phyloP scores from a whole-genome alignment of 2,888 invertebrate genomes.

The Zootermopsis nevadensis region DNA sequence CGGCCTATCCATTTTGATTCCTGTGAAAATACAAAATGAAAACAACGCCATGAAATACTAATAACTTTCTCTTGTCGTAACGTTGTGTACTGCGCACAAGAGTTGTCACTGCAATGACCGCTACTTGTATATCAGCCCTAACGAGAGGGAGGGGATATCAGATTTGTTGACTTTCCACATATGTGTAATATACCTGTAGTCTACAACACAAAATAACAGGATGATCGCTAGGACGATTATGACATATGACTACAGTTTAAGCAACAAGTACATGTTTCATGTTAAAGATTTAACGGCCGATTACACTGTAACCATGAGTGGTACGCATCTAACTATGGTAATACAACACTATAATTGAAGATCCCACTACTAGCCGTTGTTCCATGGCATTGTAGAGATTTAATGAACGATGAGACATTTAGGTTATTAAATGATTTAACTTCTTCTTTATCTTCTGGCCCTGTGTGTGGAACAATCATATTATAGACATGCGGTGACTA shows the following conservation, averaged over 20 bases:
- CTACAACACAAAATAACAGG: too few relatives aligned
- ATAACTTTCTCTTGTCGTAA: too few relatives aligned
- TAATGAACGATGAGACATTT: slow-evolving; percentile 48
- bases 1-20: too few relatives aligned
- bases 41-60: too few relatives aligned
- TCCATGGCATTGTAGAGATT: slow-evolving; percentile 47
- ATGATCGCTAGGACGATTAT: neutral
- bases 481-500: slow-evolving; percentile 24
- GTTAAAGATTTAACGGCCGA: neutral
- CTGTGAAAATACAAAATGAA: too few relatives aligned
- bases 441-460: neutral
- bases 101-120: too few relatives aligned
- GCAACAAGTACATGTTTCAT: neutral
- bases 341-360: slow-evolving; percentile 50
- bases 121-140: too few relatives aligned
- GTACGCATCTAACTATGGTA: slow-evolving; percentile 18
- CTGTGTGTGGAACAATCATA: slow-evolving; percentile 12
- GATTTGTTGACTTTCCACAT: too few relatives aligned
- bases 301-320: slow-evolving; percentile 5
- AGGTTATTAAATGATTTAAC: slow-evolving; percentile 44
- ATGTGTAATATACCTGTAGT: too few relatives aligned
- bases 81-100: too few relatives aligned
- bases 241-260: neutral
- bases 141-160: too few relatives aligned
- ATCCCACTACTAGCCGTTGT: slow-evolving; percentile 44